These are phyloP conservation scores for Limnephilus lunatus DNA, from an alignment of 2,888 invertebrate species.

Conservation along the genomic window DNA sequence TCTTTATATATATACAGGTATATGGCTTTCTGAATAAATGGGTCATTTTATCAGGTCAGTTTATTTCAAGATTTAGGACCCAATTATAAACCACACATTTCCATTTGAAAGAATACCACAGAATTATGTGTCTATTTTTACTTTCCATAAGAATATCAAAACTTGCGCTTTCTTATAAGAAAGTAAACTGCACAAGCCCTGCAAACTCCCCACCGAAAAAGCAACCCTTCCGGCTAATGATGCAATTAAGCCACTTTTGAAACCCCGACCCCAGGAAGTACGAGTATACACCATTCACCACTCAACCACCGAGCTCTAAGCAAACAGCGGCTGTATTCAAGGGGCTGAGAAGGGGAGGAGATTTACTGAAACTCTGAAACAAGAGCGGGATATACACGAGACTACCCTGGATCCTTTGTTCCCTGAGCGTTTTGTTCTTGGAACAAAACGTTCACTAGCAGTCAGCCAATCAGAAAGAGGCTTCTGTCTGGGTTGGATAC, in stretches of 20 bases:
- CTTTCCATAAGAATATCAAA: background rate
- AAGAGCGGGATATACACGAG: slow-evolving; percentile 28
- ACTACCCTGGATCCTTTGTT: slow-evolving; percentile 46
- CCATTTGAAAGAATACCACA: too few relatives aligned
- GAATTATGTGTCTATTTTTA: background rate
- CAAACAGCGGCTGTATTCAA: slow-evolving; percentile 19
- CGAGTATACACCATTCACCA: slow-evolving; percentile 6
- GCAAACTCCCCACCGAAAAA: slow-evolving; percentile 24
- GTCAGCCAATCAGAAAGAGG: slow-evolving; percentile 49
- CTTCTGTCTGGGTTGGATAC: slow-evolving; percentile 33
- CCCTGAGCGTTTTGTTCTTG: slow-evolving; percentile 48
- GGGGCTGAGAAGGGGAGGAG: background rate
- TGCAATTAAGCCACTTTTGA: slow-evolving; percentile 57
- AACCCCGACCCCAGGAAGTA: slow-evolving; percentile 2
- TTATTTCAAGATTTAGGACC: too few relatives aligned
- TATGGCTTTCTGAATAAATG: too few relatives aligned
- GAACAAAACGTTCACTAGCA: slow-evolving; percentile 48
- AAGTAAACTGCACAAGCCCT: background rate
- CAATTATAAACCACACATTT: too few relatives aligned
- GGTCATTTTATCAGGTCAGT: too few relatives aligned
- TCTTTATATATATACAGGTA: too few relatives aligned
- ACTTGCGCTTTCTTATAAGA: background rate
- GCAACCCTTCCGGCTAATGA: slow-evolving; percentile 55
- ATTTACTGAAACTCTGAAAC: background rate
- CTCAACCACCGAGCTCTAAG: slow-evolving; percentile 17